Evolutionary conservation across 2,888 invertebrate species (phyloP).

Genomic region (Amphipoea lucens): DNA sequence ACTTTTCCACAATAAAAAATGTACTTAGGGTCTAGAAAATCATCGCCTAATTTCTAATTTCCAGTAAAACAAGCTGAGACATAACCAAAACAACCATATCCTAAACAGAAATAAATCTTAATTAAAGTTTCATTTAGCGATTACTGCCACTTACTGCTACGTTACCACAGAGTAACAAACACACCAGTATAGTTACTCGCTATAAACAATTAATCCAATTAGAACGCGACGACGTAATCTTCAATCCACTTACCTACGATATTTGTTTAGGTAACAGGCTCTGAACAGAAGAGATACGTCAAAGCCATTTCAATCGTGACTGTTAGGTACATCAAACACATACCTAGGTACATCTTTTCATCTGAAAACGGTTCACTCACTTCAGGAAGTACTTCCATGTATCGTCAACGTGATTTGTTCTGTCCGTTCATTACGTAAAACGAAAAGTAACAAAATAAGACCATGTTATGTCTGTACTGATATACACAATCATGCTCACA

Average conservation of each 20-base stretch:
- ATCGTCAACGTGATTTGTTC: slow-evolving; percentile 39
- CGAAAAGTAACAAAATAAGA: slow-evolving; percentile 34
- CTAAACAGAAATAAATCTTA: background rate
- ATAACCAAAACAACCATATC: background rate
- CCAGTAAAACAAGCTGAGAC: no score
- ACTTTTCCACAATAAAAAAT: background rate
- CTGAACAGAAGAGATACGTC: slow-evolving; percentile 47
- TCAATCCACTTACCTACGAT: slow-evolving; percentile 37
- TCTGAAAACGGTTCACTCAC: slow-evolving; percentile 41
- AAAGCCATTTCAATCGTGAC: slow-evolving; percentile 52
- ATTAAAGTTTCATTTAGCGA: background rate
- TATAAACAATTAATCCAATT: slow-evolving; percentile 33
- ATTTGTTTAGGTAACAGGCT: slow-evolving; percentile 43
- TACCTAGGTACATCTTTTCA: slow-evolving; percentile 47
- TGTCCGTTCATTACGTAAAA: slow-evolving; percentile 48
- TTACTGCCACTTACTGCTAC: background rate
- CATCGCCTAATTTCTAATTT: background rate
- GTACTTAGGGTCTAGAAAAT: background rate
- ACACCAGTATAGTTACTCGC: background rate
- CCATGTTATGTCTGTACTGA: background rate
- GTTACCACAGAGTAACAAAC: background rate
- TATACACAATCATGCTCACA: background rate
- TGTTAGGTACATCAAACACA: slow-evolving; percentile 54
- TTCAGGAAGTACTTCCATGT: slow-evolving; percentile 54
- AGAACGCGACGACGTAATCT: slow-evolving; percentile 23